Conservation (phyloP, 1,140 invertebrate genomes). For the Phocides pigmalion region DNA sequence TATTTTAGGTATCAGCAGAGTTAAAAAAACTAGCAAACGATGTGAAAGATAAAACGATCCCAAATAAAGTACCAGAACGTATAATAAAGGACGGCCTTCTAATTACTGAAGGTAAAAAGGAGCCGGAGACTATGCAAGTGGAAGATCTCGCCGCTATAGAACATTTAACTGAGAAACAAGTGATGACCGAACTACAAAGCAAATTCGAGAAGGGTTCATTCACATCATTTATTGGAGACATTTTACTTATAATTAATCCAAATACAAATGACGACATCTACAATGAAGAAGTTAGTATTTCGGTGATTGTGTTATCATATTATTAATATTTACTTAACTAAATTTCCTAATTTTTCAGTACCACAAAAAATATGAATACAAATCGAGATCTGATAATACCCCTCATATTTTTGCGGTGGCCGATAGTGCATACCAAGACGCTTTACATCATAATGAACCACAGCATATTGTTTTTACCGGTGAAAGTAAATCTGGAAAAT, state of each 20-base stretch:
- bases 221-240: constrained; percentile 95
- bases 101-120: constrained; percentile 76
- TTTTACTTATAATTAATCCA: constrained; percentile 94
- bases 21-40: constrained; percentile 85
- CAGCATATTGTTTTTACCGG: constrained; percentile 93
- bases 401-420: constrained; percentile 96
- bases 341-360: constrained; percentile 84
- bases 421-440: constrained; percentile 93
- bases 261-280: constrained; percentile 89
- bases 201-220: constrained; percentile 89
- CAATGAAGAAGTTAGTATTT: constrained; percentile 85
- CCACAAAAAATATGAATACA: constrained; percentile 92
- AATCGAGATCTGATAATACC: constrained; percentile 94
- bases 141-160: constrained; percentile 95
- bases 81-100: constrained; percentile 88
- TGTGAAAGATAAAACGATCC: constrained; percentile 66
- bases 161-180: constrained; percentile 89
- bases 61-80: constrained; percentile 83
- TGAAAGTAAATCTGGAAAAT: constrained; percentile 93
- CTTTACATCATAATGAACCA: constrained; percentile 91
- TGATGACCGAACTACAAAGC: constrained; percentile 89
- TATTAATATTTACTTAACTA: too few relatives aligned
- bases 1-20: constrained; percentile 84
- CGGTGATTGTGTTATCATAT: too few relatives aligned
- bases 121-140: constrained; percentile 89